phyloP scores from a whole-genome alignment of 2,888 invertebrate species.

The Brassicogethes aeneus region DNA sequence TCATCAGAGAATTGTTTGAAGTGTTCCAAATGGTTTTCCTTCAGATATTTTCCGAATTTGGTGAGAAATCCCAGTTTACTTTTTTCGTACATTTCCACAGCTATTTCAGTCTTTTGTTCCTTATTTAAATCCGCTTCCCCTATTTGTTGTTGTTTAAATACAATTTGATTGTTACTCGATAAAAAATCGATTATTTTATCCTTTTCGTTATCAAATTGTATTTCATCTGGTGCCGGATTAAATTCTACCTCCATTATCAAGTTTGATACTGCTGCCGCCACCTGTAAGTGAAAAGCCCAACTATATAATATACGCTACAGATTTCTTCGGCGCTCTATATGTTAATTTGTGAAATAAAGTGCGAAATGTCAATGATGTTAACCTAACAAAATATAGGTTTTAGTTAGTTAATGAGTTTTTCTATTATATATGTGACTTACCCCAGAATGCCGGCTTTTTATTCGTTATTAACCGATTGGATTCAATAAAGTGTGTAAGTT shows the following conservation, averaged over 20 bases:
- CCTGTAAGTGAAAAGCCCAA: too few relatives aligned
- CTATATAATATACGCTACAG: too few relatives aligned
- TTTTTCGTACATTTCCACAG: slow-evolving; percentile 51
- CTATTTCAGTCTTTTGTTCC: slow-evolving; percentile 62
- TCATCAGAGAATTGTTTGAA: slow-evolving; percentile 49
- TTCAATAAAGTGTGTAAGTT: too few relatives aligned
- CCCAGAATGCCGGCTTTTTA: too few relatives aligned
- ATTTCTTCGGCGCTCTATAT: too few relatives aligned
- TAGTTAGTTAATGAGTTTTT: too few relatives aligned
- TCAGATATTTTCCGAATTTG: slow-evolving; percentile 67
- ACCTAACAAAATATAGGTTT: background rate
- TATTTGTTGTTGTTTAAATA: slow-evolving; percentile 76
- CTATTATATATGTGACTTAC: too few relatives aligned
- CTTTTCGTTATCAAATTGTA: slow-evolving; percentile 34
- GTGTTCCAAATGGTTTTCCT: slow-evolving; percentile 57
- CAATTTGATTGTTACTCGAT: slow-evolving; percentile 50
- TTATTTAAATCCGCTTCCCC: slow-evolving; percentile 64
- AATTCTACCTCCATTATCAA: background rate
- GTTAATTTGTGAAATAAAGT: too few relatives aligned
- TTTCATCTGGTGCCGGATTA: slow-evolving; percentile 2
- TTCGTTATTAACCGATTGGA: too few relatives aligned
- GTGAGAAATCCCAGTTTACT: slow-evolving; percentile 64
- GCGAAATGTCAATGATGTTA: background rate
- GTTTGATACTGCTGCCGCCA: too few relatives aligned
- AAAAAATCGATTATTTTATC: slow-evolving; percentile 54